Evolutionary conservation across 1,140 invertebrate species (phyloP).

Genomic region (Meteorus sp.): DNA sequence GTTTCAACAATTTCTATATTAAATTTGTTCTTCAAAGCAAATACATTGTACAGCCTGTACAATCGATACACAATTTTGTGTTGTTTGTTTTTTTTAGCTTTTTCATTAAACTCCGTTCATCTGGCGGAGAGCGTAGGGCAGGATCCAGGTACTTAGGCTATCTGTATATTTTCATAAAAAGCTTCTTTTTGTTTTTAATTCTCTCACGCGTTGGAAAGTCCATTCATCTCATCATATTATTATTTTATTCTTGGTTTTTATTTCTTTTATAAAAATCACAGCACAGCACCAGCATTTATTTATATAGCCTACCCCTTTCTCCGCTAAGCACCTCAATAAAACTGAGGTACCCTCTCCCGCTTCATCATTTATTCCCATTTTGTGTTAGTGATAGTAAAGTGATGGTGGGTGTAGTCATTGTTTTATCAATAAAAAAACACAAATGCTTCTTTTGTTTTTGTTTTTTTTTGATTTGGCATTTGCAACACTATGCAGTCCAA

Average conservation of each 20-base stretch:
- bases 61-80: constrained; percentile 37
- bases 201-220: constrained; percentile 24
- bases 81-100: constrained; percentile 27
- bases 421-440: constrained; percentile 26
- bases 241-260: constrained; percentile 33
- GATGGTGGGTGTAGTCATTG: constrained; percentile 16
- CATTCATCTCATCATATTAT: constrained; percentile 12
- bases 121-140: constrained; percentile 47
- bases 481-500: constrained; percentile 41
- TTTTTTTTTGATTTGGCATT: constrained; percentile 47
- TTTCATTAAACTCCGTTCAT: constrained; percentile 32
- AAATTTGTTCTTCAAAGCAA: constrained; percentile 46
- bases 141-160: constrained; percentile 57
- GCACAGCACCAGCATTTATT: constrained; percentile 55
- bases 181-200: constrained; percentile 28
- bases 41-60: constrained; percentile 53
- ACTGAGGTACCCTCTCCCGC: constrained; percentile 39
- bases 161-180: constrained; percentile 51
- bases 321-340: constrained; percentile 47
- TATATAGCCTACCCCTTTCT: constrained; percentile 49
- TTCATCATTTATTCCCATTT: constrained; percentile 6
- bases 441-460: constrained; percentile 32
- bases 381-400: constrained; percentile 10
- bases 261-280: constrained; percentile 55
- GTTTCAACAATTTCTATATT: constrained; percentile 31